Evolutionary conservation across 2,797 vertebrate genomes (phyloP).

Genomic region (Anabacerthia variegaticeps): DNA sequence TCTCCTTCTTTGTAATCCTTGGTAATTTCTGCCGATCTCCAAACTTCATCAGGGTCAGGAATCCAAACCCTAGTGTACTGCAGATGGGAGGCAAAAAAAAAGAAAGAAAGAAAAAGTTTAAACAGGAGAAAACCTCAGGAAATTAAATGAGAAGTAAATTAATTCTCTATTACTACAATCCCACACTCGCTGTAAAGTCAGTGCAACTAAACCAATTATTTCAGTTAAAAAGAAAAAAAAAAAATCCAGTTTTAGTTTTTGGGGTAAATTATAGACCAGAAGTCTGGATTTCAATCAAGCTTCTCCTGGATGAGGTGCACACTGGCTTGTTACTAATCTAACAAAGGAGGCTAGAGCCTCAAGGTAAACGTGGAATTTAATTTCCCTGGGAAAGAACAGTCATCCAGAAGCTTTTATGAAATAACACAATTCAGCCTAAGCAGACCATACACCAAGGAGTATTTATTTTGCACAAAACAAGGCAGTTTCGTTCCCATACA

Average conservation of each 20-base stretch:
- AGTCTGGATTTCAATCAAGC: neutral
- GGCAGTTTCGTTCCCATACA: neutral
- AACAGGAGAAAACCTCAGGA: neutral
- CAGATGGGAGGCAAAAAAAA: neutral
- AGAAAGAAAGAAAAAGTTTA: neutral
- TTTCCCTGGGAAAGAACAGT: neutral
- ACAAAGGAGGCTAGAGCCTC: neutral
- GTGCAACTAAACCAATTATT: neutral
- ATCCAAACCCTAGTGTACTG: conserved; percentile 95
- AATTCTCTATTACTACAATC: neutral
- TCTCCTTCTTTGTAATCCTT: conserved; percentile 91
- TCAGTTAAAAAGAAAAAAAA: neutral
- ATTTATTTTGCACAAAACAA: neutral
- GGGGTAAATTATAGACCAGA: neutral
- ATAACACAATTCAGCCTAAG: neutral
- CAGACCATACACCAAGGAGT: fast-evolving
- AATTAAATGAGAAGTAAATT: conserved; percentile 1
- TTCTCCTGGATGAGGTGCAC: neutral
- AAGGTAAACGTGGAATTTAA: neutral
- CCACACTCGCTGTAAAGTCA: neutral
- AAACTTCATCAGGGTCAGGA: conserved; percentile 90
- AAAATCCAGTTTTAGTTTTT: neutral
- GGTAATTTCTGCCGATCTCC: conserved; percentile 89
- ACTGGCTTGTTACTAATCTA: neutral
- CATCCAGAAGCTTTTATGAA: neutral